phyloP scores from a whole-genome alignment of 2,888 invertebrate genomes.

The Macrophya annulata region DNA sequence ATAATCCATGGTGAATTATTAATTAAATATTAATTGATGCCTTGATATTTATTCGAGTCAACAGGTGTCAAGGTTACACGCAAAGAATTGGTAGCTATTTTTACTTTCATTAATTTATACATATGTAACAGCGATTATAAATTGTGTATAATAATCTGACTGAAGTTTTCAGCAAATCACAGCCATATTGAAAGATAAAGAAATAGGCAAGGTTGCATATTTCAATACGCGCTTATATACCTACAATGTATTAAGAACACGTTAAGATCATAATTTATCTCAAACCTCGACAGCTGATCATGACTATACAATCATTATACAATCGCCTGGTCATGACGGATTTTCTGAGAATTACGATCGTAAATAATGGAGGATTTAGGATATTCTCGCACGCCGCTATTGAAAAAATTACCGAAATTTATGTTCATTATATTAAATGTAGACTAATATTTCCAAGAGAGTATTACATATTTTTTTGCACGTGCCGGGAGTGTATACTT shows the following conservation, averaged over 20 bases:
- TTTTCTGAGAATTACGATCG: neutral
- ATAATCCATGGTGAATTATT: neutral
- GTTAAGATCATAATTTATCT: neutral
- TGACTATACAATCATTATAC: neutral
- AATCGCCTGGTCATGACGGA: neutral
- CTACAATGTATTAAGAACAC: neutral
- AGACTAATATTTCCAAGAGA: neutral
- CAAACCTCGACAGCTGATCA: neutral
- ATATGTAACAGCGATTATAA: neutral
- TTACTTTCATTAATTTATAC: constrained; percentile 1
- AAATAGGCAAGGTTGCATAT: neutral
- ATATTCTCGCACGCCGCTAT: neutral
- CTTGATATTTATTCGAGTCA: constrained; percentile 32
- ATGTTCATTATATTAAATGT: neutral
- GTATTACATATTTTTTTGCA: neutral
- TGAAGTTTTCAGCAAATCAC: neutral
- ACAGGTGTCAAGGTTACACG: constrained; percentile 41
- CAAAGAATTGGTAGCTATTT: constrained; percentile 2
- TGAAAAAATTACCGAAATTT: neutral
- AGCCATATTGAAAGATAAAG: constrained; percentile 4
- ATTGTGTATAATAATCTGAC: neutral
- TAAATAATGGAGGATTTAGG: neutral
- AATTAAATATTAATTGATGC: constrained; percentile 23
- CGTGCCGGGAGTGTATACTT: neutral
- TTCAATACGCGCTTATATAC: neutral